Evolutionary conservation across 2,888 invertebrate genomes (phyloP).

Genomic region (Gymnocheta viridis): DNA sequence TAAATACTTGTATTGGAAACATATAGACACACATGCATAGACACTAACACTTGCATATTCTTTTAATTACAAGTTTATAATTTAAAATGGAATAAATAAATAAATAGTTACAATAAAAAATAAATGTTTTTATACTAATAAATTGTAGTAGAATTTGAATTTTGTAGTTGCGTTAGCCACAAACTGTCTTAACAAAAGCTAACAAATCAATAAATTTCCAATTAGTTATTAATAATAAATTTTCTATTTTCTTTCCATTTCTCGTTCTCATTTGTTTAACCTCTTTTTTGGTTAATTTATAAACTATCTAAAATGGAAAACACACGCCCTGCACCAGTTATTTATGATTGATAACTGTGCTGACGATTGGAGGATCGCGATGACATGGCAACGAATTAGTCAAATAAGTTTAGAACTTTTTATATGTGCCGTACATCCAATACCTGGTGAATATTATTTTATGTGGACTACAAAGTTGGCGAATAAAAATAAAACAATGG

Average conservation of each 20-base stretch:
- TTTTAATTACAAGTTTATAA: no score
- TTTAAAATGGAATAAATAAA: background rate
- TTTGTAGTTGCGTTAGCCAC: slow-evolving; percentile 45
- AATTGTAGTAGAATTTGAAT: slow-evolving; percentile 8
- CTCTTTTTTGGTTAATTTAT: background rate
- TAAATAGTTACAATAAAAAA: background rate
- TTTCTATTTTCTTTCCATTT: slow-evolving; percentile 59
- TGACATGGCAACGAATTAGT: slow-evolving; percentile 98
- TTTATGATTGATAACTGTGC: slow-evolving; percentile 99
- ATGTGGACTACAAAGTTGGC: slow-evolving; percentile 97
- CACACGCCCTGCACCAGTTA: slow-evolving; percentile 85
- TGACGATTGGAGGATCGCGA: slow-evolving; percentile 99
- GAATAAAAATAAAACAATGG: slow-evolving; percentile 89
- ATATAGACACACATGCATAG: no score
- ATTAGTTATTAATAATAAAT: slow-evolving; percentile 77
- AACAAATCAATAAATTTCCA: slow-evolving; percentile 76
- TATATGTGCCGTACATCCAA: slow-evolving; percentile 98
- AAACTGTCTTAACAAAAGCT: slow-evolving; percentile 54
- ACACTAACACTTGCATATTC: no score
- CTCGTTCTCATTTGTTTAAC: slow-evolving; percentile 43
- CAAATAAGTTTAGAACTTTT: slow-evolving; percentile 95
- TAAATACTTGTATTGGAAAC: no score
- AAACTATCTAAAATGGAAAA: slow-evolving; percentile 12
- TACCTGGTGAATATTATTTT: slow-evolving; percentile 98
- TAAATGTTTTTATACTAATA: slow-evolving; percentile 29